Conservation (phyloP, 92 coral and sea anemone genomes). For the Micromussa lordhowensis region DNA sequence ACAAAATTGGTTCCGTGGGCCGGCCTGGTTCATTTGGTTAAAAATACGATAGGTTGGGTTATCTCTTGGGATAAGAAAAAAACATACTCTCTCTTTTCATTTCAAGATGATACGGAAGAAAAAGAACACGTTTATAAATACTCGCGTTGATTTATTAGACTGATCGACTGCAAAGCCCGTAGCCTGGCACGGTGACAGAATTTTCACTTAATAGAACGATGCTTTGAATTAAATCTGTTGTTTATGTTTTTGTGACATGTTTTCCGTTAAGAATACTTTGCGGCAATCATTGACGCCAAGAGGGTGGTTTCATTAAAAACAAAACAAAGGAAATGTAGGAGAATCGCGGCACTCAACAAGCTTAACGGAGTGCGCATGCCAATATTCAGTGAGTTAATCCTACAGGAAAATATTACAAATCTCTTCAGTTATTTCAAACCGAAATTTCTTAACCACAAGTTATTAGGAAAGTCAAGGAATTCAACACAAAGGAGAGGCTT, state of each 20-base stretch:
- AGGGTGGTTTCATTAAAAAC: not conserved
- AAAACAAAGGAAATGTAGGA: conserved; percentile 7
- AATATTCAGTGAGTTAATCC: not conserved
- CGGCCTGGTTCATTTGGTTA: not conserved
- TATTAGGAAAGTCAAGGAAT: not conserved
- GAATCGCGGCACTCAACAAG: not conserved
- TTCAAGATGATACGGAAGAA: no score
- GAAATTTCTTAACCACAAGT: not conserved
- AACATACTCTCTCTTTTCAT: not conserved
- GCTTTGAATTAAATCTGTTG: not conserved
- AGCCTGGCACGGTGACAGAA: not conserved
- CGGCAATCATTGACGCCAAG: not conserved
- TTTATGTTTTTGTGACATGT: not conserved
- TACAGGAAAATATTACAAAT: not conserved
- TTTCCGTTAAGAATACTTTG: not conserved
- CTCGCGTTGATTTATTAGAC: no score
- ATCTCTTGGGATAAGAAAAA: no score
- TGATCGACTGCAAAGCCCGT: no score
- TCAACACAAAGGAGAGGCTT: not conserved
- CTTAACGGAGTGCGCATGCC: not conserved
- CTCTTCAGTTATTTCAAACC: not conserved
- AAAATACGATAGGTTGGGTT: no score
- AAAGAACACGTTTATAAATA: no score
- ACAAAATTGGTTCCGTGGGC: not conserved
- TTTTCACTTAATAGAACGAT: not conserved